phyloP scores from a whole-genome alignment of 2,113 vertebrate species.

The Peromyscus maniculatus region DNA sequence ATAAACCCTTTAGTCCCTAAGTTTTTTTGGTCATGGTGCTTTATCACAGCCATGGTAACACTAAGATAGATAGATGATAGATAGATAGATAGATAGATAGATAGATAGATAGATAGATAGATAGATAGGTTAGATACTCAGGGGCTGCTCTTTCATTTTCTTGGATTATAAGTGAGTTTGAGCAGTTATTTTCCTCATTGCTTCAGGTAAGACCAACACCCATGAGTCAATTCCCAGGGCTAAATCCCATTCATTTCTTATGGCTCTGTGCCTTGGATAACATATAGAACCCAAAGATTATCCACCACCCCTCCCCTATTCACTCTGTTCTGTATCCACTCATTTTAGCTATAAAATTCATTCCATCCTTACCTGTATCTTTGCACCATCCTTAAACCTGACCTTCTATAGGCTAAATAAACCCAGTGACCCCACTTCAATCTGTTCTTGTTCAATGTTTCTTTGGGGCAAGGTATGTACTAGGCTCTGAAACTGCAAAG shows the following conservation, averaged over 20 bases:
- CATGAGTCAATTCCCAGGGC: constrained; percentile 6
- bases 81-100: neutral
- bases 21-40: neutral
- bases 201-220: neutral
- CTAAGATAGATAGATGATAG: neutral
- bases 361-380: neutral
- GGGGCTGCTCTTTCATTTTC: constrained; percentile 18
- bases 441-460: constrained; percentile 4
- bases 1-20: neutral
- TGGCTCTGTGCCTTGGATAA: neutral
- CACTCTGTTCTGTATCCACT: neutral
- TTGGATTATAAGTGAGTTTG: constrained; percentile 30
- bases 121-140: neutral
- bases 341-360: neutral
- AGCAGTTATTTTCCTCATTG: neutral
- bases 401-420: constrained; percentile 40
- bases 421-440: neutral
- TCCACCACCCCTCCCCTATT: neutral
- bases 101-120: neutral
- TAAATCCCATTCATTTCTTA: neutral
- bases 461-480: neutral
- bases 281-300: neutral
- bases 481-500: constrained; percentile 19
- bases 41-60: neutral
- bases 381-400: neutral